Conservation (phyloP, 2,888 invertebrate genomes). For the Escarpia spicata region DNA sequence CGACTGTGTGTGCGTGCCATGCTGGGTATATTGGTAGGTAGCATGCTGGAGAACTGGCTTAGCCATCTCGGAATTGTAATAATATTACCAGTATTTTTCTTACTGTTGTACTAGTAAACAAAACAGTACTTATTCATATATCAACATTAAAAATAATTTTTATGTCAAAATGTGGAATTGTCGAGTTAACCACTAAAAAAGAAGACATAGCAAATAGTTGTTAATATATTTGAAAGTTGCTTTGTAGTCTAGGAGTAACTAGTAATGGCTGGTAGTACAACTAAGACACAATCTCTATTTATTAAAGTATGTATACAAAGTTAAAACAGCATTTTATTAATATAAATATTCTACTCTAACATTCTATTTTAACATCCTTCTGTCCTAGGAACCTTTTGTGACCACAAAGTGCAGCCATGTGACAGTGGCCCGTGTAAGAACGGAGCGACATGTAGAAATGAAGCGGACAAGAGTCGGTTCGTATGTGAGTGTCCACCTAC, state of each 20-base stretch:
- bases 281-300: not conserved
- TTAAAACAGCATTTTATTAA: not conserved
- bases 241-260: not conserved
- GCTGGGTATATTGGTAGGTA: constrained; percentile 51
- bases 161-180: not conserved
- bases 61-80: not conserved
- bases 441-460: constrained; percentile 31
- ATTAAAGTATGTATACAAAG: too few species aligned
- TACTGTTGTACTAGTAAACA: not conserved
- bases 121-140: not conserved
- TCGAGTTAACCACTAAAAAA: not conserved
- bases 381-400: constrained; percentile 31
- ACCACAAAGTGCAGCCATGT: constrained; percentile 35
- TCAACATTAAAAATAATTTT: not conserved
- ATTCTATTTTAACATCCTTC: not conserved
- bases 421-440: constrained; percentile 33
- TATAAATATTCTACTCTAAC: not conserved
- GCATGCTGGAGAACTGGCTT: not conserved
- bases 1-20: constrained; percentile 48
- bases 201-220: too few species aligned
- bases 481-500: constrained; percentile 22
- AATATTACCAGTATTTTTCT: not conserved
- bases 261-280: not conserved
- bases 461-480: not conserved
- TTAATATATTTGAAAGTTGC: not conserved